Conservation (phyloP, 2,797 vertebrate species). For the Momotus momota region DNA sequence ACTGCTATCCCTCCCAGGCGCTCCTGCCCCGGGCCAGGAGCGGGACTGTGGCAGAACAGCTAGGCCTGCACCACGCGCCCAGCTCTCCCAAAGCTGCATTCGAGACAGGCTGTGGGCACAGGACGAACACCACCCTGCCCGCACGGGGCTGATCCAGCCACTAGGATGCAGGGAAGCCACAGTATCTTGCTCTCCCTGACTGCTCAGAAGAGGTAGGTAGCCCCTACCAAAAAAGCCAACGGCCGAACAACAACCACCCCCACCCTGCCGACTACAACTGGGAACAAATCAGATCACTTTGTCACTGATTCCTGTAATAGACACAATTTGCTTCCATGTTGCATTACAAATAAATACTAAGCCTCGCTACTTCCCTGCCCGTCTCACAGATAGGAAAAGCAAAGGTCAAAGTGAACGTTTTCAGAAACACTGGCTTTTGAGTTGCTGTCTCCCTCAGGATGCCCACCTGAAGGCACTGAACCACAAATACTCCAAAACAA, state of each 20-base stretch:
- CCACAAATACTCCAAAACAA: not conserved
- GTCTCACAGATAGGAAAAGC: not conserved
- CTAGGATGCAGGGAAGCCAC: not conserved
- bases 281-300: not conserved
- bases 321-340: not conserved
- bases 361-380: not conserved
- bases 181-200: not conserved
- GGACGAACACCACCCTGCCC: not conserved
- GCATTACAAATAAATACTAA: not conserved
- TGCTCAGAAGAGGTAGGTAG: not conserved
- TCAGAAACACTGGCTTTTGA: constrained; percentile 1
- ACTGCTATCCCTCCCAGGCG: not conserved
- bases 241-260: not conserved
- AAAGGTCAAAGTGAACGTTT: not conserved
- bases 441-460: not conserved
- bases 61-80: not conserved
- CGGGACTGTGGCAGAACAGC: not conserved
- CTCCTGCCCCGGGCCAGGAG: not conserved
- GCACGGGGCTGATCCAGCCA: not conserved
- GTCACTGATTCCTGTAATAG: not conserved
- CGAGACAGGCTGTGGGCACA: not conserved
- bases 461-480: not conserved
- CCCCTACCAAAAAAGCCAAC: not conserved
- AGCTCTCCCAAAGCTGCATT: not conserved
- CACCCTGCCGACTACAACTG: not conserved